phyloP scores from a whole-genome alignment of 2,888 invertebrate species.

The Trisateles emortualis region DNA sequence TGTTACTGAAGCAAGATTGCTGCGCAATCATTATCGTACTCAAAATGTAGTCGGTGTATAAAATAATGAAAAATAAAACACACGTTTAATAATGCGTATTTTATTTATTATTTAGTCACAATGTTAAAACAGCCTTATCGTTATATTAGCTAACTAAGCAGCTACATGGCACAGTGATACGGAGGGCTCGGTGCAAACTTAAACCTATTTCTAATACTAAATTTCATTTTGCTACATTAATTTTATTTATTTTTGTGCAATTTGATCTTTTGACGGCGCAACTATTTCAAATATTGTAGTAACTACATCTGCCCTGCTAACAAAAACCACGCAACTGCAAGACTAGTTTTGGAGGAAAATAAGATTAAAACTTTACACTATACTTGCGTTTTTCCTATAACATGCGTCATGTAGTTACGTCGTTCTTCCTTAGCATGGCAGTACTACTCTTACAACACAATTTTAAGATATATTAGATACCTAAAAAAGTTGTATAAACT shows the following conservation, averaged over 20 bases:
- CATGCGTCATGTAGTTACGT: no score
- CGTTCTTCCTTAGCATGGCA: no score
- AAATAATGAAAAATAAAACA: conserved; percentile 3
- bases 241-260: neutral
- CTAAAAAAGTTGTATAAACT: conserved; percentile 2
- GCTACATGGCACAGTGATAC: conserved; percentile 61
- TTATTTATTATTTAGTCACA: conserved; percentile 33
- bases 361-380: no score
- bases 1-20: no score
- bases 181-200: conserved; percentile 64
- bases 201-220: conserved; percentile 26
- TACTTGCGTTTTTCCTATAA: no score
- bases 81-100: conserved; percentile 26
- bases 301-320: no score
- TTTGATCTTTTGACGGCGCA: neutral
- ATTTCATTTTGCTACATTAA: conserved; percentile 4
- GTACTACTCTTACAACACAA: no score
- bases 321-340: no score
- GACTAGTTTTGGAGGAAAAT: no score
- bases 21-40: no score
- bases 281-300: no score
- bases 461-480: neutral
- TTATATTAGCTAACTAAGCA: conserved; percentile 56
- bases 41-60: neutral
- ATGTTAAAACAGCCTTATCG: conserved; percentile 39